Conservation (phyloP, 1,140 invertebrate species). For the Orchestia grillus region DNA sequence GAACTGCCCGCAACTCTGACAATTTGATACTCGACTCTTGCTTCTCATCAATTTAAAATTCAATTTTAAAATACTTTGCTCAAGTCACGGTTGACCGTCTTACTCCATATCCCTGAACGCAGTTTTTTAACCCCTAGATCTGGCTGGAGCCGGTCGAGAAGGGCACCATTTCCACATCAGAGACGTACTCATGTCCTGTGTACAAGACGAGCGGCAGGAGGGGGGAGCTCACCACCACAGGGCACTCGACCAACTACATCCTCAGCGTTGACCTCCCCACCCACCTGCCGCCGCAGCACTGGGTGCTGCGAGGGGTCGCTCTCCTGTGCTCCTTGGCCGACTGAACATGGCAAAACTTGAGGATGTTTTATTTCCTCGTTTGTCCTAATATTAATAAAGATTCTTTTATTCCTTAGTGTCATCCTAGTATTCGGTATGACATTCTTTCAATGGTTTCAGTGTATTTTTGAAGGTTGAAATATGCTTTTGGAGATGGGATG, state of each 20-base stretch:
- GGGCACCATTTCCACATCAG: constrained; percentile 60
- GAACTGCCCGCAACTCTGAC: too few relatives aligned
- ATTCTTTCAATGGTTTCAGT: too few relatives aligned
- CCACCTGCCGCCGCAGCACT: constrained; percentile 72
- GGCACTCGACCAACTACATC: constrained; percentile 76
- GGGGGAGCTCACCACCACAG: constrained; percentile 71
- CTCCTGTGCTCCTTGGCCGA: constrained; percentile 71
- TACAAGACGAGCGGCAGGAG: constrained; percentile 74
- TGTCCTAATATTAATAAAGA: too few relatives aligned
- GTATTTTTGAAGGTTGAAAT: too few relatives aligned
- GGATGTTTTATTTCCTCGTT: too few relatives aligned
- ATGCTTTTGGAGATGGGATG: too few relatives aligned
- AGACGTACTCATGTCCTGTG: constrained; percentile 72
- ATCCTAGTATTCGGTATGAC: too few relatives aligned
- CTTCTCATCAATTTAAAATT: neutral
- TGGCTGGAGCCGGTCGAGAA: constrained; percentile 70
- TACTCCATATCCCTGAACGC: too few relatives aligned
- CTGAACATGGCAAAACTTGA: neutral
- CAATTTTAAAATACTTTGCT: too few relatives aligned
- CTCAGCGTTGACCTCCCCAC: constrained; percentile 72
- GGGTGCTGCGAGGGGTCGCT: constrained; percentile 74
- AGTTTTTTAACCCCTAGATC: constrained; percentile 67
- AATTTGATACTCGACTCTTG: too few relatives aligned
- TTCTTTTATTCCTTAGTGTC: too few relatives aligned
- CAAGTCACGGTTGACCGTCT: neutral